Evolutionary conservation across 2,797 vertebrate species (phyloP).

Genomic region (Poliocrania exsul): DNA sequence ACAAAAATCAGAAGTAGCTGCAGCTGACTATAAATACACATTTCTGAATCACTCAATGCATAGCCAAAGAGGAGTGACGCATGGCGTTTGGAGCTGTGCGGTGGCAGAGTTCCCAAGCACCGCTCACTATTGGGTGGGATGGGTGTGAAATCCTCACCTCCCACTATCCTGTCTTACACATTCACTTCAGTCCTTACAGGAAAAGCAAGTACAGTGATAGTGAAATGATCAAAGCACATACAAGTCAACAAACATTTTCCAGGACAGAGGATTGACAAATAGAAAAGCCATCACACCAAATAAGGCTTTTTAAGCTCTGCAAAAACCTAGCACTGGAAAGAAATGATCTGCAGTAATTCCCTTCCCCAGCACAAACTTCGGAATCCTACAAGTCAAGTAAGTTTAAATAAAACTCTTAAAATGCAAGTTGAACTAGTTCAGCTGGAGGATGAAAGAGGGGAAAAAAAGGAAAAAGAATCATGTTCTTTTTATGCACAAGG

Average conservation of each 20-base stretch:
- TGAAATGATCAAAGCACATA: not conserved
- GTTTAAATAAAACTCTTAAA: not conserved
- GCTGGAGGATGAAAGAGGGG: not conserved
- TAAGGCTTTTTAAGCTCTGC: not conserved
- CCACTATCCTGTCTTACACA: conserved; percentile 53
- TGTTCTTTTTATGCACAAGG: not conserved
- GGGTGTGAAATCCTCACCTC: conserved; percentile 49
- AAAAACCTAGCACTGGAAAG: not conserved
- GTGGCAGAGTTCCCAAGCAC: conserved; percentile 15
- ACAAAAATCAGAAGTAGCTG: not conserved
- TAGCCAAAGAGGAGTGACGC: not conserved
- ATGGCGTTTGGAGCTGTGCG: not conserved
- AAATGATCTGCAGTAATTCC: not conserved
- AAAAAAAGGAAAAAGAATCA: not conserved
- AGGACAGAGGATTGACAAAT: not conserved
- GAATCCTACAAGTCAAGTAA: not conserved
- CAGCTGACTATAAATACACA: not conserved
- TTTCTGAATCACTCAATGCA: not conserved
- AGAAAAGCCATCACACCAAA: not conserved
- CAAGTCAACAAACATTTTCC: not conserved
- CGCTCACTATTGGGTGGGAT: not conserved
- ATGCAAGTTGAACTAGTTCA: not conserved
- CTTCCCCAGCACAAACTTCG: not conserved
- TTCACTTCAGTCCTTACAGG: conserved; percentile 9
- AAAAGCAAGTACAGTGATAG: conserved; percentile 42